Evolutionary conservation across 2,797 vertebrate species (phyloP), one percentile per base, ranked within the genome.

Genomic region (Vultur gryphus): DNA sequence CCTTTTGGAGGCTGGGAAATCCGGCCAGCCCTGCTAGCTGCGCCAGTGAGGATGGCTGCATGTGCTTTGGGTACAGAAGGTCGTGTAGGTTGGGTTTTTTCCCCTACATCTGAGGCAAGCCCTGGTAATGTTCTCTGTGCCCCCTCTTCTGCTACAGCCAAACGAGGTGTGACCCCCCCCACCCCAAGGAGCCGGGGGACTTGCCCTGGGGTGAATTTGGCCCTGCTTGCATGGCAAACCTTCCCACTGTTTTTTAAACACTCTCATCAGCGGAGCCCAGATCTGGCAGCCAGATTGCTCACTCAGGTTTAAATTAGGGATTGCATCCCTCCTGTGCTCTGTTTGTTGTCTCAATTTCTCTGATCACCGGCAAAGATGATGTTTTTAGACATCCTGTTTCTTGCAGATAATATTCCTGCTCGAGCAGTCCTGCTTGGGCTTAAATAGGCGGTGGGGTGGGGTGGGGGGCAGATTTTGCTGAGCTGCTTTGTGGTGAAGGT

Each of bases 271-370:
- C 70, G 81, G 49, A 84, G 80, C 65, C 51, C 85, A 39, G 87
- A 93, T 77, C 82, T 78, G 77, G 90, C 90, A 92, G 83, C 37
- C 87, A 58, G 85, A 71, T 84, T 75, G 72, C 58, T 84, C 1
- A 2, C 79, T 57, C 67, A 7, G 82, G 65, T 93, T 91, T 89
- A 51, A 94, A 84, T 4, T 69, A 88, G 69, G 86, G 92, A 79
- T 76, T 89, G 94, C 91, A 77, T 76, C 87, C 95, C 93, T 91
- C 90, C 94, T 79, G 95, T 18, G 89, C 91, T 84, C 81, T 35
- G 73, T 89, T 94, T 96, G 94, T 76, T 94, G 94, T 76, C 93
- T 95, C 95, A 46, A 5, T 91, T 84, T 65, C 87, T 80, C 90
- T 90, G 84, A 93, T 95, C 86, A 21, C 57, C 44, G 21, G 90